Evolutionary conservation across 1,140 invertebrate species (phyloP), one percentile per base, ranked within the genome.

Genomic region (Drosophila azteca): DNA sequence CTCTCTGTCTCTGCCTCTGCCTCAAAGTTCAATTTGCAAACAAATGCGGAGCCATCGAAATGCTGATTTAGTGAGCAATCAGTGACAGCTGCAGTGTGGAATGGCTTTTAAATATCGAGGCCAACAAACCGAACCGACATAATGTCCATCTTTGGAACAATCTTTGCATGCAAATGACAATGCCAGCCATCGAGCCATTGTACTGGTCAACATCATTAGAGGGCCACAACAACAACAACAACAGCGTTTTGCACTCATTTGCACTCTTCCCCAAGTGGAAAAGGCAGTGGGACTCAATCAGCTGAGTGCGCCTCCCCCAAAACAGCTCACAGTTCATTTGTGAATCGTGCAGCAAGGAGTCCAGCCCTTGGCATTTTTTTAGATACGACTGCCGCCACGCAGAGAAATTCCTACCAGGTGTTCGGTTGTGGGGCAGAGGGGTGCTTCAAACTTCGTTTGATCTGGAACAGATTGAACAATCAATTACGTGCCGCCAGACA

Each of bases 381-480:
- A 79, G 78, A 81, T 81, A 77, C 17, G 59, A 63, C 53, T 73
- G 54, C 44, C 74, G 35, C 35, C 35, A 39, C 79, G 76, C 79
- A 61, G 52, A 70, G 73, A 79, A 81, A 87, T 84, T 79, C 65
- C 66, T 31, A 8, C 8, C 51, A 54, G 60, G 60, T 54, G 51
- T 45, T 31, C 31, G 26, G 26, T 20, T 29, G 26, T 1, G 6
- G 49, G 46, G 31, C 5, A n/a, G 20, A 1, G 17, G 17, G 1
- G 17, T 20, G 22, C 22, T 51, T 26, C n/a, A 50, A 57, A 69
- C 64, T 74, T 53, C 75, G 74, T 71, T 76, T 82, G 82, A 87
- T 82, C 82, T 87, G 82, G 78, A 87, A 87, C 83, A 88, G 82
- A 87, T 87, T 87, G 82, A 87, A 88, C 83, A 87, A 87, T 87